phyloP scores from a whole-genome alignment of 2,113 vertebrate genomes.

The Choloepus hoffmanni region DNA sequence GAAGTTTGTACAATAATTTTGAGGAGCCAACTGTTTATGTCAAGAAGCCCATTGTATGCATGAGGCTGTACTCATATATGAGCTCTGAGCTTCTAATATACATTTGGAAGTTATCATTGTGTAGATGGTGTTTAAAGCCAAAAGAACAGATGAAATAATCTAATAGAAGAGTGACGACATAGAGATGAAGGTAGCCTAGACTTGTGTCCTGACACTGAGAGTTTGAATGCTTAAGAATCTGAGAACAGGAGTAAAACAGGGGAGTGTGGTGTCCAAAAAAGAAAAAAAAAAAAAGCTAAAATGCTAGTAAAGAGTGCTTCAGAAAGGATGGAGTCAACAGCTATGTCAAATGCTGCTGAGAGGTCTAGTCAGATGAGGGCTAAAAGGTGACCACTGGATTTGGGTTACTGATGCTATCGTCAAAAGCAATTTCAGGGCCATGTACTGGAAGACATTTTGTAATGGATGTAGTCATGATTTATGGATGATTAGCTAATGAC shows the following conservation, averaged over 20 bases:
- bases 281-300: too few species aligned
- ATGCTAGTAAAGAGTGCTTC: background rate
- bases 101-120: background rate
- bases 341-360: background rate
- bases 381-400: background rate
- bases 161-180: background rate
- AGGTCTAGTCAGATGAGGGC: background rate
- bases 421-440: background rate
- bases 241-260: background rate
- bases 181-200: background rate
- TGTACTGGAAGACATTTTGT: background rate
- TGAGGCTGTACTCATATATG: background rate
- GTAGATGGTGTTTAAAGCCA: background rate
- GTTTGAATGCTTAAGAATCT: background rate
- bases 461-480: background rate
- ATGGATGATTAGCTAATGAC: slow-evolving; percentile 32
- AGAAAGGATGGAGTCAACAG: background rate
- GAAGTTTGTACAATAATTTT: background rate
- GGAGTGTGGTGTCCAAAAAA: background rate
- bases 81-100: background rate
- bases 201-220: background rate
- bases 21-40: background rate
- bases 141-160: background rate
- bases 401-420: background rate
- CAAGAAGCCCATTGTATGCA: background rate